Percentiles rank a stretch among this genome's conserved stretches.
phyloP scores from a whole-genome alignment of 2,113 vertebrate genomes.

The Spermophilus dauricus region DNA sequence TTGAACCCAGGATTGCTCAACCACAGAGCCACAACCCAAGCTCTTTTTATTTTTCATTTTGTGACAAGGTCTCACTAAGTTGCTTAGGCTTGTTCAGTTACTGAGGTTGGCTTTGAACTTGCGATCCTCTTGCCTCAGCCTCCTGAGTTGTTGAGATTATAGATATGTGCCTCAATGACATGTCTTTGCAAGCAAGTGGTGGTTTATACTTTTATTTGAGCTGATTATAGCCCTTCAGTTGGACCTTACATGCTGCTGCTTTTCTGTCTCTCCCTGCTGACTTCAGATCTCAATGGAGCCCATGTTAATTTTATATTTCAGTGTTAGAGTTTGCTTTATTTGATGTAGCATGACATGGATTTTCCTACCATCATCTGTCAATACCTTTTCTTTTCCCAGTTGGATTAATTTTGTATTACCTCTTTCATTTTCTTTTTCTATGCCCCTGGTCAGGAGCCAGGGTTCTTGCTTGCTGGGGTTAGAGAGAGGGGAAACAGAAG shows the following conservation, averaged over 20 bases:
- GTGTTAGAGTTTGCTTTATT: not conserved
- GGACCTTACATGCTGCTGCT: not conserved
- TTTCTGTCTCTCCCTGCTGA: not conserved
- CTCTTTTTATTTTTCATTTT: too few relatives aligned
- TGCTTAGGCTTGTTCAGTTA: too few relatives aligned
- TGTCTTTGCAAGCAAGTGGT: not conserved
- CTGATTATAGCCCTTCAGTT: not conserved
- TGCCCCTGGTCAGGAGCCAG: not conserved
- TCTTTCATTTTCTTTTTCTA: not conserved
- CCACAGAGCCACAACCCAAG: too few relatives aligned
- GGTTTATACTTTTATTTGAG: not conserved
- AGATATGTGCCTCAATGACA: too few relatives aligned
- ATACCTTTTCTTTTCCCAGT: not conserved
- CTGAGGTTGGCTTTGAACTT: too few relatives aligned
- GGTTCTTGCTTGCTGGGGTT: not conserved
- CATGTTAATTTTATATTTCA: not conserved
- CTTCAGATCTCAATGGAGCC: not conserved
- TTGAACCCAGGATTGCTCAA: too few relatives aligned
- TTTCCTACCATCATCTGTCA: not conserved
- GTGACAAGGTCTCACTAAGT: too few relatives aligned
- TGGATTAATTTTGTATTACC: not conserved
- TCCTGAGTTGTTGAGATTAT: too few relatives aligned
- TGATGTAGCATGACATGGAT: not conserved
- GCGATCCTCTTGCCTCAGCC: too few relatives aligned
- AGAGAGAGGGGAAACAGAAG: not conserved